A percentile compares a stretch with the other conserved stretches of the same genome.
Conservation (phyloP, 2,113 vertebrate genomes). For the Balaeniceps rex region DNA sequence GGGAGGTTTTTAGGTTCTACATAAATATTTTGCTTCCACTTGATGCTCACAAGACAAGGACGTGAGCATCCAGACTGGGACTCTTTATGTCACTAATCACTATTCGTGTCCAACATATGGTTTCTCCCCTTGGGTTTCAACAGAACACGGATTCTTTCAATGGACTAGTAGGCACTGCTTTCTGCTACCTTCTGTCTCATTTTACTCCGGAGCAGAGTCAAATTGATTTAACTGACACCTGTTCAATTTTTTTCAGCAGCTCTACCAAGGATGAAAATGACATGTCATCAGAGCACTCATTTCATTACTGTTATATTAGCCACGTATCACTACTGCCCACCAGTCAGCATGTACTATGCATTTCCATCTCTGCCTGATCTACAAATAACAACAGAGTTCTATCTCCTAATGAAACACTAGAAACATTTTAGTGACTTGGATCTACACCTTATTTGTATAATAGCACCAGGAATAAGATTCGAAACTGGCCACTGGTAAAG, state of each 20-base stretch:
- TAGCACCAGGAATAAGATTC: not conserved
- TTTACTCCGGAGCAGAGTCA: not conserved
- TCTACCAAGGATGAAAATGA: not conserved
- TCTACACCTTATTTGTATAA: not conserved
- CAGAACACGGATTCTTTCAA: not conserved
- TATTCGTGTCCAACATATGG: not conserved
- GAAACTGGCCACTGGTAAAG: not conserved
- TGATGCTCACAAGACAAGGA: not conserved
- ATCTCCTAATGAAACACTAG: not conserved
- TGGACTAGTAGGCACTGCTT: not conserved
- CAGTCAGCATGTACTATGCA: rapidly evolving
- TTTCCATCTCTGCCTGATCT: not conserved
- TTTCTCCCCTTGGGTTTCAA: not conserved
- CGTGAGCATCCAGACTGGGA: not conserved
- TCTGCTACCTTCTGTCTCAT: not conserved
- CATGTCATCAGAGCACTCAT: not conserved
- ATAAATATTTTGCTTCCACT: not conserved
- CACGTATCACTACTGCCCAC: rapidly evolving
- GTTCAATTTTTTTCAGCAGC: not conserved
- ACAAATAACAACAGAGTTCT: not conserved
- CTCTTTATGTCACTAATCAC: not conserved
- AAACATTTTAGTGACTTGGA: not conserved
- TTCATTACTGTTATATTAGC: not conserved
- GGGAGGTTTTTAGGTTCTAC: not conserved
- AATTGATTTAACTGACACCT: not conserved